Percentiles rank a stretch among this genome's conserved stretches.
These are phyloP conservation scores for Ellobius talpinus DNA, from an alignment of 2,113 vertebrate genomes.

Conservation along the genomic window DNA sequence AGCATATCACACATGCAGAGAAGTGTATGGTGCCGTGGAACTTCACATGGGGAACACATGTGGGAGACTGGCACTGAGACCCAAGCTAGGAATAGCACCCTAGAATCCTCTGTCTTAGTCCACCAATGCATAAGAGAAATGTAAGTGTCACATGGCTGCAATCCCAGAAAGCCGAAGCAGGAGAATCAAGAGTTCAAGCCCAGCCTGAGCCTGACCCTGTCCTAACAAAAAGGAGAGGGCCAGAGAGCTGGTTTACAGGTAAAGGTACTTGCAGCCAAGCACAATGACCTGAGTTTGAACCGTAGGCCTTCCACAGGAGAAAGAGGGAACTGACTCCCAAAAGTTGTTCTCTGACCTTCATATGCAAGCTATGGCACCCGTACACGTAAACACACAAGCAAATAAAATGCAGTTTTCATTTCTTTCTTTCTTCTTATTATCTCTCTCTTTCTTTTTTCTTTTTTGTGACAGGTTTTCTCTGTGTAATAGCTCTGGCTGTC, in stretches of 20 bases:
- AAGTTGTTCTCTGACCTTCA: background rate
- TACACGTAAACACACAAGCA: background rate
- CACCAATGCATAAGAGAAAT: background rate
- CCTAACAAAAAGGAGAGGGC: background rate
- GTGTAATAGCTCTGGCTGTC: no score
- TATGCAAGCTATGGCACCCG: background rate
- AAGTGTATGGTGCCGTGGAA: background rate
- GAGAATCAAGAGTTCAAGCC: background rate
- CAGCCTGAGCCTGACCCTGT: background rate
- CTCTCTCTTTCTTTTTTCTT: no score
- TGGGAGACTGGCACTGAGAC: background rate
- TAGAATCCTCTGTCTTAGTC: background rate
- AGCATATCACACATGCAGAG: background rate
- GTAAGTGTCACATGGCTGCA: background rate
- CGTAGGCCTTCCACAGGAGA: background rate
- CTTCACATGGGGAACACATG: background rate
- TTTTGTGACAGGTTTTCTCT: background rate
- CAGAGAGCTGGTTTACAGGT: background rate
- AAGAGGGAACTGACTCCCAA: background rate
- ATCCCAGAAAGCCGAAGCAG: background rate
- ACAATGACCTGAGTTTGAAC: background rate
- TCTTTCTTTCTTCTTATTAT: background rate
- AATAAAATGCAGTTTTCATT: background rate
- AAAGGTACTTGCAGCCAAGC: background rate
- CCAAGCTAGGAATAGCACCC: background rate